Base-by-base conservation (phyloP, 1,140 invertebrate genomes). In the Diorhabda elongata region DNA sequence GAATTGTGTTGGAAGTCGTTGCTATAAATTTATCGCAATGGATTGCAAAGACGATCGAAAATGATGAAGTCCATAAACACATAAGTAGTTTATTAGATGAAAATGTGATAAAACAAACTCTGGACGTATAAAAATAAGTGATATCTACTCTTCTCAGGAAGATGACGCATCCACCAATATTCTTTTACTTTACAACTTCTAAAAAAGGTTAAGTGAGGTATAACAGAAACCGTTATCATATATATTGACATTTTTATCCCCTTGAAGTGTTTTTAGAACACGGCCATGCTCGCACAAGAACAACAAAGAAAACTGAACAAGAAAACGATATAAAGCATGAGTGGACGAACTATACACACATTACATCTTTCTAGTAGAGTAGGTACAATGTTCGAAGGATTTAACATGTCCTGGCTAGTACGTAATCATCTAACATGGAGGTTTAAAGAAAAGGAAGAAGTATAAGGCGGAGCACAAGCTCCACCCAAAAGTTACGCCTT, bases 341-440 rank as follows among this genome's bases (percentile, higher is more conserved):
- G 41, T 61, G 64, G 67, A 58, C 63, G 52, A 66, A 57, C 62
- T 69, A 67, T 66, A 68, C 59, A 69, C 62, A 66, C 44, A 67
- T 57, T 44, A 69, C 61, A 58, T 61, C 61, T 62, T 44, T 62
- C 64, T 67, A 60, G 64, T 44, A 66, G 60, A 71, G 62, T 61
- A 59, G 71, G 45, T 61, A 76, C 72, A 72, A 74, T 71, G 74
- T 75, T 75, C 72, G 61, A 71, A 72, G 72, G 76, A 76, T 73
- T 74, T 74, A 76, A 74, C 75, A 77, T 77, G 76, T 78, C 75
- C 73, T 73, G 71, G 71, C 70, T 71, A 69, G 68, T 68, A 72
- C 73, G 71, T 75, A 77, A 78, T 77, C 76, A 78, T 76, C 74
- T 77, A 79, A 79, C 76, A 79, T 79, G 78, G 78, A 77, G 77